phyloP scores from a whole-genome alignment of 2,113 vertebrate species.

The Megaceryle maxima region DNA sequence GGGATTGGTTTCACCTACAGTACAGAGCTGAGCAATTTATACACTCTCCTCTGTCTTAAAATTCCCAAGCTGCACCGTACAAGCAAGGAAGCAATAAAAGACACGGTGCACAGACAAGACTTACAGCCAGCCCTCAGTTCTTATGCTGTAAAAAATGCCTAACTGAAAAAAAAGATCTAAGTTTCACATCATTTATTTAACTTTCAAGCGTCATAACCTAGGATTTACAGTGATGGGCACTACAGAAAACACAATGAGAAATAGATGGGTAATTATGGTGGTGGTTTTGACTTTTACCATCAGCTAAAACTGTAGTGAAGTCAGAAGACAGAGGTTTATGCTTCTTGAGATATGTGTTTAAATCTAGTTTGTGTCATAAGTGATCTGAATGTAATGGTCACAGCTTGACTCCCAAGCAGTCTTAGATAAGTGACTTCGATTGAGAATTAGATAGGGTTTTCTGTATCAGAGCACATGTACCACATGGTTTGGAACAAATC shows the following conservation, averaged over 20 bases:
- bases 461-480: background rate
- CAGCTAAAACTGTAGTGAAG: constrained; percentile 5
- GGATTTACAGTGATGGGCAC: constrained; percentile 42
- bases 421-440: background rate
- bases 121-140: constrained; percentile 36
- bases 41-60: constrained; percentile 8
- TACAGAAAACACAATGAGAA: constrained; percentile 57
- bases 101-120: background rate
- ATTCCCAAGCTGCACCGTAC: background rate
- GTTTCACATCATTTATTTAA: constrained; percentile 47
- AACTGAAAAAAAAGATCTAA: constrained; percentile 43
- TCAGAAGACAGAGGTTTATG: constrained; percentile 28
- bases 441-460: background rate
- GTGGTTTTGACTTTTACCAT: constrained; percentile 50
- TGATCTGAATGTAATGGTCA: constrained; percentile 55
- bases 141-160: constrained; percentile 23
- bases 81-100: constrained; percentile 33
- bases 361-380: constrained; percentile 50
- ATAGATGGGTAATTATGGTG: constrained; percentile 61
- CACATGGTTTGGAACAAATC: background rate
- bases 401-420: constrained; percentile 29
- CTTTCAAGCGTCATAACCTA: constrained; percentile 10
- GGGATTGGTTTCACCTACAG: background rate
- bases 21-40: background rate
- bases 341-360: constrained; percentile 22